Percentiles rank a stretch among this genome's conserved stretches.
phyloP scores from a whole-genome alignment of 2,113 vertebrate species.

The Odontophorus gujanensis region DNA sequence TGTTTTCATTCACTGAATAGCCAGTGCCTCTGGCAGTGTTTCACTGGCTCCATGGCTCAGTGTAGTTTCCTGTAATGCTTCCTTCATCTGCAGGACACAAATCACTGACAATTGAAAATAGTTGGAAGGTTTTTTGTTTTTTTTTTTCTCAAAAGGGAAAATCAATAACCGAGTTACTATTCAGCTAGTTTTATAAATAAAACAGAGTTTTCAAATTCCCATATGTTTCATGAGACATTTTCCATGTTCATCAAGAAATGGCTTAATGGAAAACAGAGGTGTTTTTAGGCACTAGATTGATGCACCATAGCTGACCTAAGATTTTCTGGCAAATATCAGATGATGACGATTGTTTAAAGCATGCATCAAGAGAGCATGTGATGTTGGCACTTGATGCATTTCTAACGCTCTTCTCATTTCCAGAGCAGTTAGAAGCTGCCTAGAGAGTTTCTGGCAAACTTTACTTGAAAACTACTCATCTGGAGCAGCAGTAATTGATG shows the following conservation, averaged over 20 bases:
- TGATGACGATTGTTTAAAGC: slow-evolving; percentile 69
- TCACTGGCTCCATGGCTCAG: not conserved
- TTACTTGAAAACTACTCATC: slow-evolving; percentile 45
- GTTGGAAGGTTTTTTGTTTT: not conserved
- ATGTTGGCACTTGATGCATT: not conserved
- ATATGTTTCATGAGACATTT: not conserved
- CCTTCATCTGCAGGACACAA: not conserved
- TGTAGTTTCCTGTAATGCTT: not conserved
- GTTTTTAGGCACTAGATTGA: not conserved
- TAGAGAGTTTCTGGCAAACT: slow-evolving; percentile 67
- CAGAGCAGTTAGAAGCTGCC: slow-evolving; percentile 59
- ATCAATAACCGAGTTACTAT: not conserved
- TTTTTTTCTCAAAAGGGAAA: not conserved
- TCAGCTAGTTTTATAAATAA: not conserved
- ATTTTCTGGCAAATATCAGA: slow-evolving; percentile 55
- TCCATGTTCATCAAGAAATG: not conserved
- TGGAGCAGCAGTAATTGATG: slow-evolving; percentile 46
- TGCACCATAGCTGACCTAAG: slow-evolving; percentile 27
- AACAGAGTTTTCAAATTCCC: not conserved
- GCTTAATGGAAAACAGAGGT: not conserved
- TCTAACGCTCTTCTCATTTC: slow-evolving; percentile 52
- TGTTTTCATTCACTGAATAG: slow-evolving; percentile 23
- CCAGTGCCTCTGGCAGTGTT: not conserved
- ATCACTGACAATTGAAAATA: not conserved
- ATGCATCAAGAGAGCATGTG: slow-evolving; percentile 37